These are phyloP conservation scores for Pteropus alecto DNA, from an alignment of 2,113 vertebrate species.

Conservation along the genomic window DNA sequence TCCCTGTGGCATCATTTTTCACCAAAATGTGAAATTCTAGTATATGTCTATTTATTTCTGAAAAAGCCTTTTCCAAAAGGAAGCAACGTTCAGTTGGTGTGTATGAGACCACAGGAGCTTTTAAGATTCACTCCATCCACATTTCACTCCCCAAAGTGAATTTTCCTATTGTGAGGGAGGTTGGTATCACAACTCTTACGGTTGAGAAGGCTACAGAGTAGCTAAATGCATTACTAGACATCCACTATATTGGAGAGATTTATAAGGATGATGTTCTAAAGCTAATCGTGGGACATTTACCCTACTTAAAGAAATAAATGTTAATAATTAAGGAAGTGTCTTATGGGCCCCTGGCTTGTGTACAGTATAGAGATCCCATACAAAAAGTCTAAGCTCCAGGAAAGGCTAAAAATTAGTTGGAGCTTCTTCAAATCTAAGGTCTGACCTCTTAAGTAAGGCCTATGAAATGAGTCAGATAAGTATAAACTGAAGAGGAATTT, in stretches of 20 bases:
- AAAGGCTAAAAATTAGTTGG: not conserved
- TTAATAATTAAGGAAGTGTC: not conserved
- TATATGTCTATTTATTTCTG: not conserved
- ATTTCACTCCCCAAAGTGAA: not conserved
- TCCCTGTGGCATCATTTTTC: not conserved
- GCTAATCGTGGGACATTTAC: not conserved
- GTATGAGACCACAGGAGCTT: not conserved
- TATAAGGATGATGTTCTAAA: not conserved
- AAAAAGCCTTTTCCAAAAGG: slow-evolving; percentile 9
- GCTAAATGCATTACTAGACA: not conserved
- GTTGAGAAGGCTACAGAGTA: not conserved
- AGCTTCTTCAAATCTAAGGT: not conserved
- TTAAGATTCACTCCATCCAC: not conserved
- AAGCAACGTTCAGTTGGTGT: not conserved
- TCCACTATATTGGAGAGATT: not conserved
- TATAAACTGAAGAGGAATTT: not conserved
- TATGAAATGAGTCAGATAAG: not conserved
- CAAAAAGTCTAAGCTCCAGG: not conserved
- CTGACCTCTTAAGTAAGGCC: not conserved
- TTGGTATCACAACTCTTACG: not conserved
- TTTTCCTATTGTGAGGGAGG: not conserved
- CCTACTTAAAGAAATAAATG: not conserved
- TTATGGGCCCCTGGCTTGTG: not conserved
- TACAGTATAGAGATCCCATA: not conserved
- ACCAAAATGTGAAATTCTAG: not conserved